Evolutionary conservation across 53 echinoderm and acorn worm genomes (phyloP), one percentile per base, ranked within the genome.

Genomic region (Luidia sarsii): DNA sequence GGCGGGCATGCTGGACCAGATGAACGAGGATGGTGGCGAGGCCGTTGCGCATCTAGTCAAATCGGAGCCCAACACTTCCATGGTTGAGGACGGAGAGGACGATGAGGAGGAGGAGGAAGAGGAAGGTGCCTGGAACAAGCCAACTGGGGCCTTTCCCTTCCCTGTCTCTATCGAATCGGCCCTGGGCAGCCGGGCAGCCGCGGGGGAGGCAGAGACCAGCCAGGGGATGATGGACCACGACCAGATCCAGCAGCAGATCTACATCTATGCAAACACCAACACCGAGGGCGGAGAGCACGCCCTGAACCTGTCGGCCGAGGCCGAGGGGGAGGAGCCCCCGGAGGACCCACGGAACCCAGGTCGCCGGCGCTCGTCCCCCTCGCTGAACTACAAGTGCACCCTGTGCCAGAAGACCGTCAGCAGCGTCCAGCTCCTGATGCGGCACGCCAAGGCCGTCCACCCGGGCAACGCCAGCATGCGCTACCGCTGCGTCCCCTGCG

Each of bases 401-500:
- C 38, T 84, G 53, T 84, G 84, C 46, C 64, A 72, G 35, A 84
- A 84, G 54, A 48, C 39, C 6, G 59, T 63, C 29, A 65, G 73
- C 39, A 71, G 72, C 14, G 84, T 84, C 1, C 49, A 45, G n/a
- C 30, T 72, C 10, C 84, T 84, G 18, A 48, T 50, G 11, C 72
- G 73, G 5, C 84, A 84, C 52, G 71, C 84, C 30, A 71, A 72
- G 53, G 30, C 71, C 33, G 51, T 39, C 64, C 84, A 87, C 24
- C 46, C 80, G 8, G 37, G 80, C 22, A 61, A 80, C 7, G 64
- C 39, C 31, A 71, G 33, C 19, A 87, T 80, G 87, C 63, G 87
- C 4, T 81, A 80, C 64, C 71, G 61, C 63, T 87, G 87, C 34
- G 72, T 80, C 52, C 54, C 80, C 71, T 87, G 87, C 39, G 64